Conservation (phyloP, 2,888 invertebrate genomes). For the Slavum lentiscoides region DNA sequence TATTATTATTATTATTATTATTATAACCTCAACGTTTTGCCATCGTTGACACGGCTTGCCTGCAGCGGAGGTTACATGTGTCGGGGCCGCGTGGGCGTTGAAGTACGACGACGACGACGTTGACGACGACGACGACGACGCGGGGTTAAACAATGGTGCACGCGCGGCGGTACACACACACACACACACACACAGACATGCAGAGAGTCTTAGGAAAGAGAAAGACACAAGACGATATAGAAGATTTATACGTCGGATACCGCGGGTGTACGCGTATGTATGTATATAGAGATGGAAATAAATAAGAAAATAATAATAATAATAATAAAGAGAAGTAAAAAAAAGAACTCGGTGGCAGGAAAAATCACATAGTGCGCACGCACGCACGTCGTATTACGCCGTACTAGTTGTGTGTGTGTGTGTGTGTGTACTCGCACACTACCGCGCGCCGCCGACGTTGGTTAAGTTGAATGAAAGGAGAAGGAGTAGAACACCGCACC, state of each 20-base stretch:
- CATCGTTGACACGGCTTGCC: slow-evolving; percentile 1
- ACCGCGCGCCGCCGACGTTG: not conserved
- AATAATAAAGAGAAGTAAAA: not conserved
- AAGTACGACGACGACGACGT: slow-evolving; percentile 30
- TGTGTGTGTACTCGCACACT: too few species aligned
- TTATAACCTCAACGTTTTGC: slow-evolving; percentile 25
- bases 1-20: too few species aligned
- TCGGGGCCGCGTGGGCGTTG: slow-evolving; percentile 46
- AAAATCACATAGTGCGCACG: slow-evolving; percentile 23
- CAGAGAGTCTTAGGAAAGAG: not conserved
- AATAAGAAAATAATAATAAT: not conserved
- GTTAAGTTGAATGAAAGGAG: slow-evolving; percentile 42
- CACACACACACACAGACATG: too few species aligned
- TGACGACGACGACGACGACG: not conserved
- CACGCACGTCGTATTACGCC: not conserved
- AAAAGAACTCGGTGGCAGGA: slow-evolving; percentile 36
- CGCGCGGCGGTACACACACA: not conserved
- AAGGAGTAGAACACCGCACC: not conserved
- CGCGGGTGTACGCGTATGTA: not conserved
- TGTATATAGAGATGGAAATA: slow-evolving; percentile 29
- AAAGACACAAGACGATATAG: not conserved
- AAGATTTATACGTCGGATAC: slow-evolving; percentile 2
- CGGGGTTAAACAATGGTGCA: slow-evolving; percentile 46
- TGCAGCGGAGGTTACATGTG: slow-evolving; percentile 24
- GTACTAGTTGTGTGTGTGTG: too few species aligned